phyloP scores from a whole-genome alignment of 2,797 vertebrate genomes.

The Choloepus didactylus region DNA sequence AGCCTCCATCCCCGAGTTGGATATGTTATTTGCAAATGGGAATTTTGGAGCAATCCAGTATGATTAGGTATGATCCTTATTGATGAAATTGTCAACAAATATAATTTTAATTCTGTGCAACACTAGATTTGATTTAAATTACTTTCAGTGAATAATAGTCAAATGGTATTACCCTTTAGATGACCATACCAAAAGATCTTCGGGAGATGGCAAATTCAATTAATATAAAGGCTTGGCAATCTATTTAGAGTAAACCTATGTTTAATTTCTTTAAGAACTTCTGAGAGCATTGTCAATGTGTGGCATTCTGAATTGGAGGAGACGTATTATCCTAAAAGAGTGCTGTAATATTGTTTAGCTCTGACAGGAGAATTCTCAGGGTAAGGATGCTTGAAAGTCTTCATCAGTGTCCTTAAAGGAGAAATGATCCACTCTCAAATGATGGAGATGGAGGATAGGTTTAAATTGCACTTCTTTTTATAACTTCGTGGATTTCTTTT shows the following conservation, averaged over 20 bases:
- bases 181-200: conserved; percentile 57
- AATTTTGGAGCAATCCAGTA: conserved; percentile 15
- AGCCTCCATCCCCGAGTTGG: not conserved
- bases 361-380: conserved; percentile 86
- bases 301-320: conserved; percentile 82
- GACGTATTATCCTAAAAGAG: conserved; percentile 85
- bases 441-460: conserved; percentile 82
- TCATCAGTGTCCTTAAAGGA: conserved; percentile 84
- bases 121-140: conserved; percentile 70
- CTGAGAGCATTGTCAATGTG: conserved; percentile 82
- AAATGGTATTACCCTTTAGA: conserved; percentile 64
- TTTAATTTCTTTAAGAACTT: conserved; percentile 85
- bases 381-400: conserved; percentile 87
- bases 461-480: conserved; percentile 84
- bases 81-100: conserved; percentile 52
- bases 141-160: conserved; percentile 69
- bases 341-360: conserved; percentile 86
- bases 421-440: conserved; percentile 83
- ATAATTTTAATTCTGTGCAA: conserved; percentile 66
- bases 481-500: conserved; percentile 86
- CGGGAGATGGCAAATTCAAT: conserved; percentile 63
- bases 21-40: conserved; percentile 59
- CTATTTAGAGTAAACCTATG: conserved; percentile 67
- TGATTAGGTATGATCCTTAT: conserved; percentile 56
- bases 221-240: conserved; percentile 65